Evolutionary conservation across 1,140 invertebrate genomes (phyloP), one percentile per base, ranked within the genome.

Genomic region (Drosophila malerkotliana): DNA sequence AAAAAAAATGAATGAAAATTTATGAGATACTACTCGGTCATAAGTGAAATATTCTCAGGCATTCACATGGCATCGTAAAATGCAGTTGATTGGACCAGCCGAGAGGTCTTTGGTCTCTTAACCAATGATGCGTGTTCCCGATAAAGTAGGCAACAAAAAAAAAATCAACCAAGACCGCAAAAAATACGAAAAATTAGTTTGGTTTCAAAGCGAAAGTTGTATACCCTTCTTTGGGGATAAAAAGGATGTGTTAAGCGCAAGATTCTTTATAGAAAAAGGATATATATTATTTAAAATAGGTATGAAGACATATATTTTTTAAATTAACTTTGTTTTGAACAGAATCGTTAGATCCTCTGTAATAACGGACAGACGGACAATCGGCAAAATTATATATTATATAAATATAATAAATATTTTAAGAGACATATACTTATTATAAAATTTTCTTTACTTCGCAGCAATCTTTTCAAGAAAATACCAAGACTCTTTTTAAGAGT

Each of bases 121-220:
- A 49, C 64, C 79, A 83, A 79, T 79, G 79, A 77, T 83, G 79
- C 75, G 79, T 83, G 75, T 37, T 48, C 58, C 69, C 64, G 79
- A 84, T 84, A 83, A 83, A 67, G 54, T 67, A 41, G 58, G 60
- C 67, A 37, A 37, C 34, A 37, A 3, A 37, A 37, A 26, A 68
- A 18, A 52, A 41, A 53, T 5, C 21, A 14, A 28, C 9, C 37
- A 45, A 18, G 10, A 18, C n/a, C n/a, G 41, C 9, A 44, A 44
- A 15, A 28, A 28, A 28, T 28, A 7, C 26, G 6, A 28, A 28
- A 28, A 1, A 1, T 6, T 28, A 1, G 5, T 28, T 28, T 28
- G 26, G 26, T 1, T 6, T 28, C 0, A 28, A 28, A 6, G 10
- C 12, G 39, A 37, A 37, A 37, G 0, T 32, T n/a, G 3, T 12